These are phyloP conservation scores for Drosophila ercepeae DNA, from an alignment of 1,140 invertebrate genomes.

Conservation along the genomic window DNA sequence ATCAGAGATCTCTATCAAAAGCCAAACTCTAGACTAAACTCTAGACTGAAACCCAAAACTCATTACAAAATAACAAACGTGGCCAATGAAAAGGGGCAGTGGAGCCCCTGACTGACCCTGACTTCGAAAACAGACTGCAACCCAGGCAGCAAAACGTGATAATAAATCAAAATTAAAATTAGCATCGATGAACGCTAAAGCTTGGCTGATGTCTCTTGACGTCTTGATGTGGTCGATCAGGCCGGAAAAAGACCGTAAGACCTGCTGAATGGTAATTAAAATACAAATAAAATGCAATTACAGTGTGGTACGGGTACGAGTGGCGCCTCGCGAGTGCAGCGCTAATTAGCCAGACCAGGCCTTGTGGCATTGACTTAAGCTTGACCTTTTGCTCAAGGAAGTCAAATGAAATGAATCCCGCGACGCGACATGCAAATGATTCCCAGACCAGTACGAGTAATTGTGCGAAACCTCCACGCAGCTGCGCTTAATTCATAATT, in stretches of 20 bases:
- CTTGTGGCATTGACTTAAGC: conserved; percentile 50
- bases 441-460: conserved; percentile 27
- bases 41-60: not conserved
- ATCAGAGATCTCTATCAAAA: not conserved
- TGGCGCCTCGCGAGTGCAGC: conserved; percentile 29
- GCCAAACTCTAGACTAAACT: not conserved
- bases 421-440: conserved; percentile 44
- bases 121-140: conserved; percentile 17
- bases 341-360: conserved; percentile 38
- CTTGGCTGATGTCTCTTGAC: conserved; percentile 2
- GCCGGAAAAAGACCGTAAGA: not conserved
- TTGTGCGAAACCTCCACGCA: conserved; percentile 35
- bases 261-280: conserved; percentile 19
- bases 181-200: conserved; percentile 13
- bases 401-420: conserved; percentile 30
- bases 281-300: conserved; percentile 42
- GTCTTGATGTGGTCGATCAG: conserved; percentile 19
- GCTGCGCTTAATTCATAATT: conserved; percentile 50
- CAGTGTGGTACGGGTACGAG: conserved; percentile 29
- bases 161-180: conserved; percentile 53
- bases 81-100: not conserved
- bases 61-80: not conserved
- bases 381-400: conserved; percentile 45
- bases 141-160: conserved; percentile 16
- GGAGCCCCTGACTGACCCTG: conserved; percentile 24